Evolutionary conservation across 2,797 vertebrate genomes (phyloP).

Genomic region (Triplophysa yarkandensis): DNA sequence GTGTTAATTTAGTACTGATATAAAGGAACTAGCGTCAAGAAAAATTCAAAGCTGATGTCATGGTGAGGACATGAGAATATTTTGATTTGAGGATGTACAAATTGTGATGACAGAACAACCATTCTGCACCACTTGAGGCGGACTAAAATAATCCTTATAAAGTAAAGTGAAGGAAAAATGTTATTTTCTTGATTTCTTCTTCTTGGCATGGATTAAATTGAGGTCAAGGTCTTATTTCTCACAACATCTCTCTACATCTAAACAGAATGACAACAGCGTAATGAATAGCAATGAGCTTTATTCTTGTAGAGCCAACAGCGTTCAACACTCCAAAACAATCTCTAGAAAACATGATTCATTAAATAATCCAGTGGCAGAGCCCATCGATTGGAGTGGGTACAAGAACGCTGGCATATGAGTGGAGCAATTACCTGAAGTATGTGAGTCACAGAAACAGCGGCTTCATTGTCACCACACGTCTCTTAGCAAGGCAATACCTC

Average conservation of each 20-base stretch:
- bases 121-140: no score
- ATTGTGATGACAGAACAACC: no score
- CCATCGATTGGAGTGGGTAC: constrained; percentile 56
- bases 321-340: constrained; percentile 35
- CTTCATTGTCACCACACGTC: constrained; percentile 37
- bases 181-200: neutral
- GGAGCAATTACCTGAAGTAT: constrained; percentile 61
- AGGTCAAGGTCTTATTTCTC: constrained; percentile 27
- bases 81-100: no score
- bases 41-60: no score
- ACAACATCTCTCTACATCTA: constrained; percentile 22
- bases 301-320: constrained; percentile 22
- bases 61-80: no score
- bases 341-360: constrained; percentile 50
- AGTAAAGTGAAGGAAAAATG: neutral
- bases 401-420: constrained; percentile 51
- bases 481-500: constrained; percentile 33
- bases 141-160: no score
- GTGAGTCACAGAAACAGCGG: constrained; percentile 55
- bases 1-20: no score
- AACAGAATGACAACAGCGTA: constrained; percentile 41
- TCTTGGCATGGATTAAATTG: constrained; percentile 2
- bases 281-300: constrained; percentile 50
- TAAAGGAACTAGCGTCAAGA: no score
- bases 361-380: constrained; percentile 57